phyloP scores from a whole-genome alignment of 2,797 vertebrate genomes.

The Triplophysa bombifrons region DNA sequence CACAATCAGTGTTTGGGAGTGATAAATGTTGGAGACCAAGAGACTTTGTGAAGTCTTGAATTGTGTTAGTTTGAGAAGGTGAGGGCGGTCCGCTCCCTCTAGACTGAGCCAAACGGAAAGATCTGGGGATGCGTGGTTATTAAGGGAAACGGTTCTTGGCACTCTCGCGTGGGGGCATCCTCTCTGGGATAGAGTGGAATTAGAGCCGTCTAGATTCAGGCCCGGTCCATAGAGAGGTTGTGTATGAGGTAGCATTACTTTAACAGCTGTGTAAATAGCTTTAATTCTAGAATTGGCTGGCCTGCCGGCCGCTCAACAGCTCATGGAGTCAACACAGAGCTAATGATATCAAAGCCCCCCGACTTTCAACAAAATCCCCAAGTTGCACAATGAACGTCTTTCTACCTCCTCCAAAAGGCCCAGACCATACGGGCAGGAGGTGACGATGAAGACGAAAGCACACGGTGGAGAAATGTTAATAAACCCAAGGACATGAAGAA shows the following conservation, averaged over 20 bases:
- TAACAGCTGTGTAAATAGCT: conserved; percentile 75
- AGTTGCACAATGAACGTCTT: conserved; percentile 41
- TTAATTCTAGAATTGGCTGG: conserved; percentile 71
- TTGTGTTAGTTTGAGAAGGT: conserved; percentile 45
- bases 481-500: conserved; percentile 60
- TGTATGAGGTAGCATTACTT: conserved; percentile 73
- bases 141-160: conserved; percentile 53
- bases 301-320: conserved; percentile 53
- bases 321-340: conserved; percentile 61
- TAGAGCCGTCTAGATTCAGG: conserved; percentile 55
- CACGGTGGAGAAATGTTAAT: conserved; percentile 57
- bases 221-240: conserved; percentile 57
- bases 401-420: conserved; percentile 37
- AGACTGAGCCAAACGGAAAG: conserved; percentile 33
- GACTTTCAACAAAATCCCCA: conserved; percentile 52
- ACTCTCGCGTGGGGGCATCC: conserved; percentile 50
- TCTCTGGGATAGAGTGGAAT: conserved; percentile 52
- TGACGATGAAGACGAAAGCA: conserved; percentile 55
- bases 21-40: conserved; percentile 40
- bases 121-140: conserved; percentile 43
- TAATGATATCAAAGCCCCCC: conserved; percentile 67
- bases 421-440: conserved; percentile 56
- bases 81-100: conserved; percentile 25
- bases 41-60: conserved; percentile 28
- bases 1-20: conserved; percentile 36